Evolutionary conservation across 2,797 vertebrate genomes (phyloP), one percentile per base, ranked within the genome.

Genomic region (Pygocentrus nattereri): DNA sequence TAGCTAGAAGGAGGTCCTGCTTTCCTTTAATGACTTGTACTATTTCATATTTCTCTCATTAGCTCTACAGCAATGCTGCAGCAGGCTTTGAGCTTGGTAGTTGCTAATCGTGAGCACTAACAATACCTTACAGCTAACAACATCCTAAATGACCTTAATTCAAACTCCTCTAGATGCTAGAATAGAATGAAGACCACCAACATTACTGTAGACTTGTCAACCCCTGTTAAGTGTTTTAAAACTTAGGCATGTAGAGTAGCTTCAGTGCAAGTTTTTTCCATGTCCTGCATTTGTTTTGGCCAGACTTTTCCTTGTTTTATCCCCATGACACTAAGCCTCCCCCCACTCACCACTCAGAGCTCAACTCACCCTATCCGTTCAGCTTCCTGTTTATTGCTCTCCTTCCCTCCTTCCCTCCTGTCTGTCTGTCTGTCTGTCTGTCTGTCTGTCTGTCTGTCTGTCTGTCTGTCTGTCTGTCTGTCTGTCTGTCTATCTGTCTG

Each of bases 261-360:
- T 80, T 15, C 21, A 71, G 8, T 18, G 25, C 54, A 69, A 67
- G 59, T 52, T 12, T 61, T 70, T 76, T 76, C 76, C 62, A 44
- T 49, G 76, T 79, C 65, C 64, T 13, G 6, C 87, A 84, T 93
- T 90, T 93, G 87, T 91, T 91, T 90, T 90, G 85, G 82, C 87
- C 87, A 83, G 82, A 79, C 83, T 74, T 78, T 76, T 86, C 87
- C 68, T 13, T 25, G 74, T 79, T 52, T 86, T 78, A 83, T 70
- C 59, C 61, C 34, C 47, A 82, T 90, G 82, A 89, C 38, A 82
- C 90, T 79, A 88, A 85, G 27, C 82, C 91, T 90, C 87, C 91
- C 90, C 88, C 77, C 23, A 56, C 23, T 23, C 12, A 49, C 31
- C 54, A 41, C 21, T 25, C 30, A 27, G 38, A 50, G 4, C 50